These are phyloP conservation scores for Centropristis striata DNA, from an alignment of 2,113 vertebrate genomes.

Conservation along the genomic window DNA sequence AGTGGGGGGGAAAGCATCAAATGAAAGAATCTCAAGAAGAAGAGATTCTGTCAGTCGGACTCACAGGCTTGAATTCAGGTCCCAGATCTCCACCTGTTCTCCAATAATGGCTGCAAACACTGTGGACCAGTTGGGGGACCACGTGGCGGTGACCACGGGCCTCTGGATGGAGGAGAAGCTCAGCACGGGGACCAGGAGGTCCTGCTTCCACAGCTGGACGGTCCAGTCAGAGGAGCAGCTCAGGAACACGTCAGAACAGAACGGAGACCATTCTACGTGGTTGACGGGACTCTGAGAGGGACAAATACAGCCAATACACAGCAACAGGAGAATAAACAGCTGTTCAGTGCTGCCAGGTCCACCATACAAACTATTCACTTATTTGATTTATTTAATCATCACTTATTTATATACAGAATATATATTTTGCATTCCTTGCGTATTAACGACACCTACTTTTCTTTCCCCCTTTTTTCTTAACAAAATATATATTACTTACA, in stretches of 20 bases:
- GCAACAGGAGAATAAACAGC: no score
- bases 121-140: conserved; percentile 88
- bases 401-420: no score
- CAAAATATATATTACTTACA: no score
- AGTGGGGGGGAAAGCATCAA: not conserved
- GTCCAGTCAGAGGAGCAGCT: conserved; percentile 95
- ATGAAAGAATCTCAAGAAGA: not conserved
- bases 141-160: conserved; percentile 84
- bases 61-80: conserved; percentile 89
- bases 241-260: conserved; percentile 88
- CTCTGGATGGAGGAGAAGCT: conserved; percentile 82
- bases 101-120: conserved; percentile 88
- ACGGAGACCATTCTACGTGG: conserved; percentile 90
- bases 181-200: conserved; percentile 76
- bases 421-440: no score
- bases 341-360: no score
- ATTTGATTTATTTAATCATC: no score
- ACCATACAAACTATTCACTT: no score
- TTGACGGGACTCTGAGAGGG: conserved; percentile 87
- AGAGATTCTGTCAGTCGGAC: conserved; percentile 42
- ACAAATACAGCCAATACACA: not conserved
- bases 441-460: no score
- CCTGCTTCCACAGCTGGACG: conserved; percentile 90
- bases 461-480: no score
- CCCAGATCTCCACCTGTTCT: conserved; percentile 90